Conservation (phyloP, 1,140 invertebrate genomes). For the Steinernema feltiae region DNA sequence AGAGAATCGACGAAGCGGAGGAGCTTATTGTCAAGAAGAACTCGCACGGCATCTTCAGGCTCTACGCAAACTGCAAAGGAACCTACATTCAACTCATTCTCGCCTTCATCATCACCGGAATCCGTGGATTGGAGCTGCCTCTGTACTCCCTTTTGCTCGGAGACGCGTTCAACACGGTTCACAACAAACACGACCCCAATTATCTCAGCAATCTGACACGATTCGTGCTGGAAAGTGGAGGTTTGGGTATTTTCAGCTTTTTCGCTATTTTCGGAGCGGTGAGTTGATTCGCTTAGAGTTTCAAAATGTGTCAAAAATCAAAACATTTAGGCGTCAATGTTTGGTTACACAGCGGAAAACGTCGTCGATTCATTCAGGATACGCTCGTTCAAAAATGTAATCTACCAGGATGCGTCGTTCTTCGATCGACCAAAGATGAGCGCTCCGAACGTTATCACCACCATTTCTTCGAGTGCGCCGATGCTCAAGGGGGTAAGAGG, state of each 20-base stretch:
- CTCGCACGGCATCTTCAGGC: background rate
- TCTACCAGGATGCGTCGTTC: constrained; percentile 60
- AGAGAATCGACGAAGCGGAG: background rate
- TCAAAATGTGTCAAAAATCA: background rate
- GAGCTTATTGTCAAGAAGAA: constrained; percentile 9
- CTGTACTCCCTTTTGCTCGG: background rate
- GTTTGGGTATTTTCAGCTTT: background rate
- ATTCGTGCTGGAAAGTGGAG: background rate
- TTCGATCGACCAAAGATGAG: constrained; percentile 61
- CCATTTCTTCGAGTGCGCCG: constrained; percentile 61
- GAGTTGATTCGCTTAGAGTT: background rate
- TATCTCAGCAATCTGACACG: background rate
- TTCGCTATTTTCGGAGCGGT: background rate
- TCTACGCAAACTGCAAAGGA: constrained; percentile 1
- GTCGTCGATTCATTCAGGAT: constrained; percentile 58
- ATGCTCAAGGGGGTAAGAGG: constrained; percentile 61
- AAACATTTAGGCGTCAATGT: constrained; percentile 24
- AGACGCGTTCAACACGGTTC: background rate
- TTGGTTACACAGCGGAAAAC: constrained; percentile 56
- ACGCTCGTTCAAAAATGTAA: constrained; percentile 58
- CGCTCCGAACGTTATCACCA: constrained; percentile 59
- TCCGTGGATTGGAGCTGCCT: constrained; percentile 20
- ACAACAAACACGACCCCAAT: background rate
- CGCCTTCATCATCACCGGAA: constrained; percentile 12
- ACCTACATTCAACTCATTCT: background rate